Conservation (phyloP, 2,888 invertebrate genomes). For the Sesamia inferens region DNA sequence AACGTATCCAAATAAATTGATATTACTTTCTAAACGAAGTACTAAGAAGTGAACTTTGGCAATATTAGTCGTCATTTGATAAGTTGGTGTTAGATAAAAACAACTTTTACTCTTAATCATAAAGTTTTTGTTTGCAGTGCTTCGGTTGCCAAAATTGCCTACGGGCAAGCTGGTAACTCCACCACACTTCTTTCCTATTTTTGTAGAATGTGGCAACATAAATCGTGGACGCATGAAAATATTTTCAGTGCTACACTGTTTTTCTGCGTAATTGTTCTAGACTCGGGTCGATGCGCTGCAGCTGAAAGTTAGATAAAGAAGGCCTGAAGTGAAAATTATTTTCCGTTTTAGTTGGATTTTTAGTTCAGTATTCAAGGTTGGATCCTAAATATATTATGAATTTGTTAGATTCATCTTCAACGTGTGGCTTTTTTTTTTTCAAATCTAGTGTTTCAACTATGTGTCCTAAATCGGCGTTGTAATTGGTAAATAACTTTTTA, state of each 20-base stretch:
- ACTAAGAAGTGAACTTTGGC: slow-evolving; percentile 43
- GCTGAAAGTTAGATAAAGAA: slow-evolving; percentile 10
- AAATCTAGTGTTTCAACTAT: background rate
- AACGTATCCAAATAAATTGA: slow-evolving; percentile 44
- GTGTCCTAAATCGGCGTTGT: background rate
- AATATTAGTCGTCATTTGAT: slow-evolving; percentile 48
- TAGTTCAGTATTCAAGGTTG: too few species aligned
- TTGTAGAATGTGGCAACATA: slow-evolving; percentile 47
- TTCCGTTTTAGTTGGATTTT: background rate
- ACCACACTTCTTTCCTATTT: slow-evolving; percentile 44
- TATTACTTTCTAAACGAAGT: slow-evolving; percentile 52
- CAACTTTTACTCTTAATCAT: slow-evolving; percentile 56
- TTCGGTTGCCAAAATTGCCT: slow-evolving; percentile 54
- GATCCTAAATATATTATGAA: too few species aligned
- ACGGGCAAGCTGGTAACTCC: slow-evolving; percentile 29
- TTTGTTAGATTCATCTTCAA: too few species aligned
- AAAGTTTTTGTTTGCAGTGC: slow-evolving; percentile 57
- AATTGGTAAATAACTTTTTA: background rate
- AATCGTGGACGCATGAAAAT: slow-evolving; percentile 41
- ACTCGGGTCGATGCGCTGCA: slow-evolving; percentile 27
- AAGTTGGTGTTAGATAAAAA: slow-evolving; percentile 58
- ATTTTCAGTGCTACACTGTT: slow-evolving; percentile 34
- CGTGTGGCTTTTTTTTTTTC: background rate
- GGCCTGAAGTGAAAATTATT: background rate
- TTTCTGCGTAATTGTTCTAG: slow-evolving; percentile 42